Evolutionary conservation across 2,113 vertebrate genomes (phyloP), one percentile per base, ranked within the genome.

Genomic region (Dissostichus mawsoni): DNA sequence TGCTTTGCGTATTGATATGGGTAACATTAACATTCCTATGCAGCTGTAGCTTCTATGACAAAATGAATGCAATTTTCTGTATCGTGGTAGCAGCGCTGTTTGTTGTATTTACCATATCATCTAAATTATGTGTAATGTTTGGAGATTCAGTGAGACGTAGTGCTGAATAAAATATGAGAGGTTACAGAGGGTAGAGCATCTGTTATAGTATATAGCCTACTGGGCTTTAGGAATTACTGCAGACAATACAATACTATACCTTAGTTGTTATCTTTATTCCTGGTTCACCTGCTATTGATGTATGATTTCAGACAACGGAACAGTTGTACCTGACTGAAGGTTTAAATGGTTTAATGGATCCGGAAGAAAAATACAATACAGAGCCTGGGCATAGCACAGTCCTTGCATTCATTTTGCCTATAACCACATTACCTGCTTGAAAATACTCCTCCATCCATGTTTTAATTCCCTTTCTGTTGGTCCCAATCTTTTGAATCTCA

Each of bases 111-210:
- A 56, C 74, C 50, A 64, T 81, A 69, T 82, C 74, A 84, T 72
- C 16, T 81, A 66, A 81, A 74, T 78, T 66, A 76, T 76, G 18
- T 86, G 73, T 77, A 52, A 82, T 41, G 6, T 74, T 76, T 85
- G 79, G 68, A 76, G 62, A 41, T 41, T 41, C 36, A 41, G 36
- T 41, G 36, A 41, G 36, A 41, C 36, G 36, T 41, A 41, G 36
- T 41, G 36, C 36, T 41, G 36, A 87, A 90, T 80, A 85, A 45
- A 82, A 85, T 62, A 67, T 87, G 64, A 78, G 57, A 20, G 47
- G 11, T 83, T 57, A 48, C 51, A 44, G 52, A 82, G 53, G 55
- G 36, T n/a, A 74, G 33, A 71, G 51, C 50, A 76, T 80, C 51
- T 72, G 53, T 64, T 71, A 74, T 59, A n/a, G 62, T 13, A 58